These are phyloP conservation scores for Kryptopterus vitreolus DNA, from an alignment of 2,797 vertebrate species.

Conservation along the genomic window DNA sequence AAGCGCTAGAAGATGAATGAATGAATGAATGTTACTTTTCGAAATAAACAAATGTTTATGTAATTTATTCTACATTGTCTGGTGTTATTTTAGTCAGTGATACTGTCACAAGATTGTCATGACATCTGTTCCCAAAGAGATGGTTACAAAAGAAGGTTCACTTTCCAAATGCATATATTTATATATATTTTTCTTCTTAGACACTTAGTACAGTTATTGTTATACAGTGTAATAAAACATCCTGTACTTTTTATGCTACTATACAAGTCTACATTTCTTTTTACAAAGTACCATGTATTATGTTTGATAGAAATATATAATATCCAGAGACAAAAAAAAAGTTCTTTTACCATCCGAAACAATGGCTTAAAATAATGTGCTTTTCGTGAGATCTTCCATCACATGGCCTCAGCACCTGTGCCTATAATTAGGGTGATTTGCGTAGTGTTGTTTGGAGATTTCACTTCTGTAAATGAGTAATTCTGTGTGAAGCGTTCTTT, in stretches of 20 bases:
- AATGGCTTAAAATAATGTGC: background rate
- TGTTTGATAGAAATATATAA: background rate
- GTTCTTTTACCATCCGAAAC: background rate
- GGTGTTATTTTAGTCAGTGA: background rate
- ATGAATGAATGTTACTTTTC: too few relatives aligned
- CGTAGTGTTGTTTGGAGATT: background rate
- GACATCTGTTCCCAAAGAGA: background rate
- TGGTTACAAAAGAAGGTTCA: background rate
- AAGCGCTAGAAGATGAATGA: too few relatives aligned
- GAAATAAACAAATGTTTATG: conserved; percentile 23
- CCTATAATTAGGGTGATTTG: background rate
- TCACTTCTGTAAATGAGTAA: conserved; percentile 41
- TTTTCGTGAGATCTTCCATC: background rate
- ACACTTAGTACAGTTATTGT: background rate
- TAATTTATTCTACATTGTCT: background rate
- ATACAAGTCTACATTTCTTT: background rate
- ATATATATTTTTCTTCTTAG: background rate
- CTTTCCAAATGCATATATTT: background rate
- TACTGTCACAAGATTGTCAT: background rate
- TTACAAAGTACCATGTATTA: background rate
- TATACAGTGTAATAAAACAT: background rate
- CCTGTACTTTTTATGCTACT: too few relatives aligned
- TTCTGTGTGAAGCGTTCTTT: background rate
- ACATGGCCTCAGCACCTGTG: conserved; percentile 11
- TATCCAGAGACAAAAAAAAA: background rate